Evolutionary conservation across 2,113 vertebrate genomes (phyloP).

Genomic region (Phylloscopus trochilus): DNA sequence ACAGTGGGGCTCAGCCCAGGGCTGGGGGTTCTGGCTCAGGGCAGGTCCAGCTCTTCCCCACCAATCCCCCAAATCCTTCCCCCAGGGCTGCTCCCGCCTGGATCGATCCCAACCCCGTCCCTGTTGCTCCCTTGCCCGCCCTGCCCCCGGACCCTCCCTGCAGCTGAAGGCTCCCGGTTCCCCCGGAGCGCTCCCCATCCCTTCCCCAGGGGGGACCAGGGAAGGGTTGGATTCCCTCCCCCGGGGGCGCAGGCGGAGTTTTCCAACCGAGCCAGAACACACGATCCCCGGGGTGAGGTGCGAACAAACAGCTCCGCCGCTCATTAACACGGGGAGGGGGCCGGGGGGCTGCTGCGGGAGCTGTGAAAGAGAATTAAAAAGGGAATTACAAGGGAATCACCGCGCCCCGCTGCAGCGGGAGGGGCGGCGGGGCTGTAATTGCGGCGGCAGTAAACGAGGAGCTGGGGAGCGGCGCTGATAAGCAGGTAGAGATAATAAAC

Average conservation of each 20-base stretch:
- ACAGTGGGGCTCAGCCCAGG: no score
- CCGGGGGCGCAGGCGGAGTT: background rate
- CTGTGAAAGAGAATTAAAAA: background rate
- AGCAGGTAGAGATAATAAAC: slow-evolving; percentile 35
- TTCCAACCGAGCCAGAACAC: background rate
- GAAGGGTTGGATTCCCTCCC: background rate
- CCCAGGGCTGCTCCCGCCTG: background rate
- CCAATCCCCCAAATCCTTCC: background rate
- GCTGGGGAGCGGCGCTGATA: slow-evolving; percentile 43
- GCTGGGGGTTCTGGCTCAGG: fast-evolving
- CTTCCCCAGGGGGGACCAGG: background rate
- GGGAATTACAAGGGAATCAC: background rate
- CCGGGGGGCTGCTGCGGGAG: slow-evolving; percentile 3
- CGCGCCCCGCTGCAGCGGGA: background rate
- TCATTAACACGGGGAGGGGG: background rate
- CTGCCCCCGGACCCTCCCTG: no score
- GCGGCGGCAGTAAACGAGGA: slow-evolving; percentile 32
- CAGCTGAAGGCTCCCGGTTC: no score
- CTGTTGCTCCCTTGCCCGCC: background rate
- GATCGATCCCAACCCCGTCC: fast-evolving
- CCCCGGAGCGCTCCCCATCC: background rate
- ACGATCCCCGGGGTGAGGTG: background rate
- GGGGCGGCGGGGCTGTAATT: background rate
- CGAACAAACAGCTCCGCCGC: background rate
- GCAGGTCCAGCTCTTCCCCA: background rate